These are phyloP conservation scores for Steromphala cineraria DNA, from an alignment of 2,888 invertebrate species.

Conservation along the genomic window DNA sequence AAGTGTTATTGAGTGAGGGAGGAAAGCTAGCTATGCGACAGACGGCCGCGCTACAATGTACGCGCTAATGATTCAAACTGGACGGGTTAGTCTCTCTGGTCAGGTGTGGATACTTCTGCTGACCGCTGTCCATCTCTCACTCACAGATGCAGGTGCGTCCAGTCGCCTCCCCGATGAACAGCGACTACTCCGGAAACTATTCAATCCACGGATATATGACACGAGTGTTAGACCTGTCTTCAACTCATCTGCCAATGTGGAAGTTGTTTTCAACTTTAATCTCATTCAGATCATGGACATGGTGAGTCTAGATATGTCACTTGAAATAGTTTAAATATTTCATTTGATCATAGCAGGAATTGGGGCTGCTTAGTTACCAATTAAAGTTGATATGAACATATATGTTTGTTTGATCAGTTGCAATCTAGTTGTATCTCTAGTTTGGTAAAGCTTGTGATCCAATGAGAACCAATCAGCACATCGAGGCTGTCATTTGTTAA, in stretches of 20 bases:
- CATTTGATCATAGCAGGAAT: too few species aligned
- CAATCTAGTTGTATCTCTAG: background rate
- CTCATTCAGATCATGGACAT: constrained; percentile 79
- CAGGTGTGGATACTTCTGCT: background rate
- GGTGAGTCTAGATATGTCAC: constrained; percentile 76
- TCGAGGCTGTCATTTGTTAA: too few species aligned
- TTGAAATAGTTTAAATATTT: too few species aligned
- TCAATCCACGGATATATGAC: constrained; percentile 76
- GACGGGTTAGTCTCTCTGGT: background rate
- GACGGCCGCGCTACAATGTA: background rate
- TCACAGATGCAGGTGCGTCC: background rate
- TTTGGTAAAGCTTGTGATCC: background rate
- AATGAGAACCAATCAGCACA: too few species aligned
- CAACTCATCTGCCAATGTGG: constrained; percentile 76
- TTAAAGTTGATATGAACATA: too few species aligned
- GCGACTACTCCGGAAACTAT: constrained; percentile 75
- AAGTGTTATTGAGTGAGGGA: too few species aligned
- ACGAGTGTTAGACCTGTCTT: constrained; percentile 77
- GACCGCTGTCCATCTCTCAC: background rate
- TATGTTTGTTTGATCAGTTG: background rate
- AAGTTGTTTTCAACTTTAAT: constrained; percentile 77
- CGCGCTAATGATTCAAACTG: background rate
- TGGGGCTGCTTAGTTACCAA: too few species aligned
- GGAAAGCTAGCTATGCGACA: too few species aligned
- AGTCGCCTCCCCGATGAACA: constrained; percentile 73